Conservation (phyloP, 1,140 invertebrate genomes). For the Macrosteles quadrilineatus region DNA sequence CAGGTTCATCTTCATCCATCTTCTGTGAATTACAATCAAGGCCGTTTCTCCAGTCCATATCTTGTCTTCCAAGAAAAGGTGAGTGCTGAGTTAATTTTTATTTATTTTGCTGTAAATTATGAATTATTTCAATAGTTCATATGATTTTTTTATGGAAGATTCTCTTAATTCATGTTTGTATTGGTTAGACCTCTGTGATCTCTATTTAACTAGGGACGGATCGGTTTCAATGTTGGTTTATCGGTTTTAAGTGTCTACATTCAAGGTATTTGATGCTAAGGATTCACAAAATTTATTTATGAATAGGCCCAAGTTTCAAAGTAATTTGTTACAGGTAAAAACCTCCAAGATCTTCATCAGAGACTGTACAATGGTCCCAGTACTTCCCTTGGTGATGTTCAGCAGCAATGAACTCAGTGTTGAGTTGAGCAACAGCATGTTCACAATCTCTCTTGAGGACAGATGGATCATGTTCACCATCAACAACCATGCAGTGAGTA, state of each 20-base stretch:
- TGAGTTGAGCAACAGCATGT: constrained; percentile 70
- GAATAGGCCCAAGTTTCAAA: no score
- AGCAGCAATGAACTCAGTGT: constrained; percentile 70
- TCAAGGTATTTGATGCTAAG: no score
- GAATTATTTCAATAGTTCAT: no score
- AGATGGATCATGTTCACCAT: constrained; percentile 84
- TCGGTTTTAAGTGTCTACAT: no score
- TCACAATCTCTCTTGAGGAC: constrained; percentile 75
- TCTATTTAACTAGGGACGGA: no score
- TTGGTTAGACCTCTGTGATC: no score
- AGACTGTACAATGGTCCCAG: constrained; percentile 78
- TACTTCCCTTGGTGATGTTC: constrained; percentile 78
- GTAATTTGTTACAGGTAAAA: constrained; percentile 62
- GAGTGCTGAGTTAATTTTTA: no score
- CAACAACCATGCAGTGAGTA: constrained; percentile 66
- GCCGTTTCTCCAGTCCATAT: constrained; percentile 71
- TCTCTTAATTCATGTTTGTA: no score
- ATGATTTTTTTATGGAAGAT: no score
- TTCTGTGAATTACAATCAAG: constrained; percentile 69
- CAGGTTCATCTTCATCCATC: constrained; percentile 73
- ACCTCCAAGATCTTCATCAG: constrained; percentile 77
- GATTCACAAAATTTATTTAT: no score
- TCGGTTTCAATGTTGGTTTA: no score
- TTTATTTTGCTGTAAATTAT: no score
- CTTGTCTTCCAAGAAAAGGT: constrained; percentile 80